Evolutionary conservation across 2,797 vertebrate species (phyloP), one percentile per base, ranked within the genome.

Genomic region (Choloepus didactylus): DNA sequence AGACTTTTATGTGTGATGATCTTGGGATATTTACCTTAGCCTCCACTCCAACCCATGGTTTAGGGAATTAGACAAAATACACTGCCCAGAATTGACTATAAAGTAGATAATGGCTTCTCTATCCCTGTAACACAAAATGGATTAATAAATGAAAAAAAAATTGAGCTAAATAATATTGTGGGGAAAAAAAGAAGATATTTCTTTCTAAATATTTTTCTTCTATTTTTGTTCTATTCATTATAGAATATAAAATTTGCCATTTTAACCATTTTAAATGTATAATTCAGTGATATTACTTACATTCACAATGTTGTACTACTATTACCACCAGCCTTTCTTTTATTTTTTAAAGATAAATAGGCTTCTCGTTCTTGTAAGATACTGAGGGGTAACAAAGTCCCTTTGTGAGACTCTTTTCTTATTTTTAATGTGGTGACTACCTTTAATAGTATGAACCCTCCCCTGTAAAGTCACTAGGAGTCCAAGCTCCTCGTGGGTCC

Each of bases 101-200:
- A 81, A 91, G 60, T 29, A 29, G 25, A 73, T 69, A 70, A 70
- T 66, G 38, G 19, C 41, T 89, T 76, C 35, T 79, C 70, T 73
- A 77, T 67, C 70, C 75, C 12, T 72, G 23, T n/a, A 72, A 67
- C 8, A 60, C 3, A 29, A 73, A 79, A 5, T 76, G 14, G 19
- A 41, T 81, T 91, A 25, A 81, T 54, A 54, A 83, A n/a, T 49
- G 8, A n/a, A 83, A 21, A 94, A 70, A 35, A 16, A 89, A 64
- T 92, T 92, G 10, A 49, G 46, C 10, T 87, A 89, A 76, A 79
- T 83, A 38, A 83, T 89, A 29, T 62, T 92, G n/a, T 87, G 35
- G 35, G 35, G 10, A 49, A 46, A 27, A 69, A 67, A 85, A 90
- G 46, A 60, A 31, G 29, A 19, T 1, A 11, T 44, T 51, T 44